Conservation (phyloP, 2,113 vertebrate species). For the Sminthopsis crassicaudata region DNA sequence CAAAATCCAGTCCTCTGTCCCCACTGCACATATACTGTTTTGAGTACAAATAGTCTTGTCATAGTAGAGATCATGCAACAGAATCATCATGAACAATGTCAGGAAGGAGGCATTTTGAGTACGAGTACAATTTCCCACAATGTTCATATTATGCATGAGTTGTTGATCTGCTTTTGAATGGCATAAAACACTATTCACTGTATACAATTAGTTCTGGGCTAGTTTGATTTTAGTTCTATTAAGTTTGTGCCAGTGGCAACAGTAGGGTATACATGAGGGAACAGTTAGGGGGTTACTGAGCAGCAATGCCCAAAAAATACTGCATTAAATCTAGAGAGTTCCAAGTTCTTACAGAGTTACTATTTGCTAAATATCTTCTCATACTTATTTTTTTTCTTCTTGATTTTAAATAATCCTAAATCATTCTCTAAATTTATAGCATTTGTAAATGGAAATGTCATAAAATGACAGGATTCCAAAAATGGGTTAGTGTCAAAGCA, state of each 20-base stretch:
- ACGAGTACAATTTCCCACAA: not conserved
- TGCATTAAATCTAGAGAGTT: not conserved
- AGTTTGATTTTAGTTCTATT: slow-evolving; percentile 1
- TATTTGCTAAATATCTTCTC: not conserved
- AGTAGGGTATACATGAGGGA: not conserved
- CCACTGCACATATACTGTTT: not conserved
- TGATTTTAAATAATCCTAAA: not conserved
- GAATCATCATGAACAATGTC: not conserved
- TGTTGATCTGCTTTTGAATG: not conserved
- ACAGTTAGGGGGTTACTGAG: not conserved
- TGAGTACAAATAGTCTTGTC: not conserved
- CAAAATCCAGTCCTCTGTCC: not conserved
- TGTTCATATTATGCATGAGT: not conserved
- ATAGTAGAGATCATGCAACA: not conserved
- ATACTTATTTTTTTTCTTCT: not conserved
- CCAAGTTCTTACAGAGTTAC: not conserved
- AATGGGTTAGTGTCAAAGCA: not conserved
- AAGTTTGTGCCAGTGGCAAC: not conserved
- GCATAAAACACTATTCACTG: not conserved
- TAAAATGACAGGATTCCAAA: not conserved
- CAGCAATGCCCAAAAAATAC: not conserved
- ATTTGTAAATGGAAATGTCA: not conserved
- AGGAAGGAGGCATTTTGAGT: not conserved
- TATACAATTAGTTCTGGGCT: not conserved
- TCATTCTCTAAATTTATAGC: not conserved